Conservation (phyloP, 2,888 invertebrate genomes). For the Caenorhabditis sp. region DNA sequence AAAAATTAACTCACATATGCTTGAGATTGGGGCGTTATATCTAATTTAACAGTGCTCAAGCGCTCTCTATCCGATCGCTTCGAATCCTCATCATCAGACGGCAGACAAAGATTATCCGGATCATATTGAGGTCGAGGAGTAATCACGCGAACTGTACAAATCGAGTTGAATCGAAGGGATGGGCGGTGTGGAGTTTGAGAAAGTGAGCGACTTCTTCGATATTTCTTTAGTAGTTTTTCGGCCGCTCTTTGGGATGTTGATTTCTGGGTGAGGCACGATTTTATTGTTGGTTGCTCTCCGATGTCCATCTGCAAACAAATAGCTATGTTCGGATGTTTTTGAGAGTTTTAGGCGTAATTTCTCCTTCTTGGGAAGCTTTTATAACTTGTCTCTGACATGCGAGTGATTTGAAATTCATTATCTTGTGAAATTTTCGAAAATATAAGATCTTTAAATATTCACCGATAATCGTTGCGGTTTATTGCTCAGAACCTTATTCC, state of each 20-base stretch:
- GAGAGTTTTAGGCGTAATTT: no score
- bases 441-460: no score
- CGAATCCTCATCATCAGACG: slow-evolving; percentile 19
- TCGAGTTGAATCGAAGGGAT: slow-evolving; percentile 12
- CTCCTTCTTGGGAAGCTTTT: no score
- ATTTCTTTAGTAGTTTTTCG: slow-evolving; percentile 10
- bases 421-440: not conserved
- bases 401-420: not conserved
- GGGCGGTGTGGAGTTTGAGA: not conserved
- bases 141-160: slow-evolving; percentile 34
- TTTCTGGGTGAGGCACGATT: slow-evolving; percentile 16
- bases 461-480: slow-evolving; percentile 18
- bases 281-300: slow-evolving; percentile 11
- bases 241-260: slow-evolving; percentile 10
- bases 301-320: slow-evolving; percentile 29
- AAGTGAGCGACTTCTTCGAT: slow-evolving; percentile 9
- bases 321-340: no score
- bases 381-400: no score
- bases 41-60: slow-evolving; percentile 19
- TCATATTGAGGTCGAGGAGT: slow-evolving; percentile 30
- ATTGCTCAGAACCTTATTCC: not conserved
- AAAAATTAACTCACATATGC: slow-evolving; percentile 9
- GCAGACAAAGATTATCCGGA: slow-evolving; percentile 17
- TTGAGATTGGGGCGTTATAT: slow-evolving; percentile 25
- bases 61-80: slow-evolving; percentile 15